Conservation (phyloP, 2,113 vertebrate species). For the Anoplopoma fimbria region DNA sequence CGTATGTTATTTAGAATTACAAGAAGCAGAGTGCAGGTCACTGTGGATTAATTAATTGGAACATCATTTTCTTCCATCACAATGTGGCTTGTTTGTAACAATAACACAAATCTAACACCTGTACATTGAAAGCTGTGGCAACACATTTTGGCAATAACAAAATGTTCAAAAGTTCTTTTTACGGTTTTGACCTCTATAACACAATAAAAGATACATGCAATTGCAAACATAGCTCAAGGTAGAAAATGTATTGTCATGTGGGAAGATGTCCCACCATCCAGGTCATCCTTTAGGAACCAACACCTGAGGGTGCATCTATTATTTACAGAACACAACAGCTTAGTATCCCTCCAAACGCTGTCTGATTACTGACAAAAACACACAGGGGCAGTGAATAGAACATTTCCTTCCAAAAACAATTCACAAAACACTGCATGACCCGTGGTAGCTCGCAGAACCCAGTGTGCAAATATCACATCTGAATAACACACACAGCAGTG, state of each 20-base stretch:
- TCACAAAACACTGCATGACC: neutral
- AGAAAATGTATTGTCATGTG: neutral
- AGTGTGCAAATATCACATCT: neutral
- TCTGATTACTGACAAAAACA: neutral
- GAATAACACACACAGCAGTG: neutral
- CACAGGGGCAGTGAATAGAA: neutral
- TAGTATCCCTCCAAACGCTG: constrained; percentile 5
- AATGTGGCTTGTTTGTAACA: neutral
- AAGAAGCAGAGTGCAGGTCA: neutral
- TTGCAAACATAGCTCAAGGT: neutral
- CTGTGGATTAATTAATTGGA: neutral
- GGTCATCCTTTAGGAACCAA: no score
- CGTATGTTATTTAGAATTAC: neutral
- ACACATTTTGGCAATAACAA: neutral
- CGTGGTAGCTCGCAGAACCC: neutral
- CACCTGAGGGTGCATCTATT: constrained; percentile 22
- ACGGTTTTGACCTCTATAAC: neutral
- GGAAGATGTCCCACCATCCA: no score
- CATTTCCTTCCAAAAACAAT: neutral
- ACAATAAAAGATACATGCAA: neutral
- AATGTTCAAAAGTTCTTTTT: neutral
- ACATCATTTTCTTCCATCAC: neutral
- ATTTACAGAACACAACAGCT: constrained; percentile 19
- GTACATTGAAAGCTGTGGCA: neutral
- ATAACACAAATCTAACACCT: neutral